Evolutionary conservation across 2,888 invertebrate genomes (phyloP).

Genomic region (Drosophila tripunctata): DNA sequence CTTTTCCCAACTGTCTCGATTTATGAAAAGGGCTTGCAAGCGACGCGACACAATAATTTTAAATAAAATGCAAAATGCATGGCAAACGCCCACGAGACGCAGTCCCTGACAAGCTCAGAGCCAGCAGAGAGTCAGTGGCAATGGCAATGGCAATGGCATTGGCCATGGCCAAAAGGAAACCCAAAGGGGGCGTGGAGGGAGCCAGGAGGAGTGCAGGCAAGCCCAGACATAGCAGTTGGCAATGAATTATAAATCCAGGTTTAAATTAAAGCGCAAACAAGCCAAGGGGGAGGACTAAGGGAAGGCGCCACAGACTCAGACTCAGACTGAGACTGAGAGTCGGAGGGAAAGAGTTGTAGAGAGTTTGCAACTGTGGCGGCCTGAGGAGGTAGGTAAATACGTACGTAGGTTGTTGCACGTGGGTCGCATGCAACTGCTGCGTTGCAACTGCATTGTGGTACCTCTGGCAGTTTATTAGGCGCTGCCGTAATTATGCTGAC

Average conservation of each 20-base stretch:
- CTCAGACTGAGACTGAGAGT: too few relatives aligned
- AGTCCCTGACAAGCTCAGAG: conserved; percentile 22
- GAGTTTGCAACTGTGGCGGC: not conserved
- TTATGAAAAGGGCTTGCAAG: conserved; percentile 39
- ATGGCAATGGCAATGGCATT: conserved; percentile 37
- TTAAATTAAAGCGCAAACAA: conserved; percentile 72
- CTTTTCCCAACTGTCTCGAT: not conserved
- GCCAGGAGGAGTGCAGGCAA: not conserved
- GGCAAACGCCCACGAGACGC: conserved; percentile 67
- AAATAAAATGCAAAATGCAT: conserved; percentile 80
- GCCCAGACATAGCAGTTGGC: conserved; percentile 40
- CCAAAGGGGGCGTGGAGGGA: not conserved
- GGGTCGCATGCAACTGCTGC: conserved; percentile 32
- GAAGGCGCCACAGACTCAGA: conserved; percentile 12
- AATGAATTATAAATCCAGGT: conserved; percentile 81
- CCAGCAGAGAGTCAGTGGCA: conserved; percentile 15
- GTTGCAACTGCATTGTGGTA: conserved; percentile 27
- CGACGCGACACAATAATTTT: conserved; percentile 81
- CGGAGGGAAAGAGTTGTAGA: conserved; percentile 7
- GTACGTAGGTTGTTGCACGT: conserved; percentile 48
- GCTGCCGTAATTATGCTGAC: conserved; percentile 81
- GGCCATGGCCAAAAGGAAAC: conserved; percentile 17
- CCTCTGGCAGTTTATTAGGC: conserved; percentile 64
- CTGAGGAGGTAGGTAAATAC: not conserved
- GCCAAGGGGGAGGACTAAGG: not conserved